phyloP scores from a whole-genome alignment of 2,113 vertebrate genomes.

The Callithrix jacchus region DNA sequence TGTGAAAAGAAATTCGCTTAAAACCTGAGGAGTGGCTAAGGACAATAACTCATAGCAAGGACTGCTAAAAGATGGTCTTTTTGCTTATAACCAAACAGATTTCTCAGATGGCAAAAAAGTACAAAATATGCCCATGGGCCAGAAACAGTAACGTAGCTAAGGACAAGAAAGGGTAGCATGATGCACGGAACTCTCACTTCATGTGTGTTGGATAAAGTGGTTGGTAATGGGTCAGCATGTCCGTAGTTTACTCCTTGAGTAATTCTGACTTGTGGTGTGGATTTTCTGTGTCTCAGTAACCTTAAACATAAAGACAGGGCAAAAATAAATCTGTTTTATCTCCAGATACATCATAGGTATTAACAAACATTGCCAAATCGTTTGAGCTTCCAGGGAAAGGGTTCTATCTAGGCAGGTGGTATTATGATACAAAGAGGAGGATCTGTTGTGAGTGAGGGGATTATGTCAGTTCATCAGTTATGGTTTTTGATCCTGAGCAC shows the following conservation, averaged over 20 bases:
- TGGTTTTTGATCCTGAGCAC: neutral
- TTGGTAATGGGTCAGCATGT: neutral
- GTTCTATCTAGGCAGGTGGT: neutral
- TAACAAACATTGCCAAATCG: neutral
- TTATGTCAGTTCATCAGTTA: neutral
- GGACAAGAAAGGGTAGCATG: neutral
- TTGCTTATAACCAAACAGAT: neutral
- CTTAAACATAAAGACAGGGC: neutral
- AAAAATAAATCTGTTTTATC: conserved; percentile 8
- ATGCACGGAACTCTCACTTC: neutral
- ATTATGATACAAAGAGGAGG: neutral
- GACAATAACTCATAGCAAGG: neutral
- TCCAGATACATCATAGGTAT: neutral
- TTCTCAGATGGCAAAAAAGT: neutral
- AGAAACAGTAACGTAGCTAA: neutral
- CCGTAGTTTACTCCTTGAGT: neutral
- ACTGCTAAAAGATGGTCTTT: neutral
- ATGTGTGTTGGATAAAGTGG: neutral
- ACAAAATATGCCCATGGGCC: neutral
- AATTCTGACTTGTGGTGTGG: neutral
- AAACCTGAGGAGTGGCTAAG: neutral
- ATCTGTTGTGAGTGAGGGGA: neutral
- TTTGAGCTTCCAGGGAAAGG: neutral
- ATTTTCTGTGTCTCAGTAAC: neutral
- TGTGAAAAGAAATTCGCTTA: neutral